Evolutionary conservation across 2,888 invertebrate genomes (phyloP), one percentile per base, ranked within the genome.

Genomic region (Leptarthrus brevirostris): DNA sequence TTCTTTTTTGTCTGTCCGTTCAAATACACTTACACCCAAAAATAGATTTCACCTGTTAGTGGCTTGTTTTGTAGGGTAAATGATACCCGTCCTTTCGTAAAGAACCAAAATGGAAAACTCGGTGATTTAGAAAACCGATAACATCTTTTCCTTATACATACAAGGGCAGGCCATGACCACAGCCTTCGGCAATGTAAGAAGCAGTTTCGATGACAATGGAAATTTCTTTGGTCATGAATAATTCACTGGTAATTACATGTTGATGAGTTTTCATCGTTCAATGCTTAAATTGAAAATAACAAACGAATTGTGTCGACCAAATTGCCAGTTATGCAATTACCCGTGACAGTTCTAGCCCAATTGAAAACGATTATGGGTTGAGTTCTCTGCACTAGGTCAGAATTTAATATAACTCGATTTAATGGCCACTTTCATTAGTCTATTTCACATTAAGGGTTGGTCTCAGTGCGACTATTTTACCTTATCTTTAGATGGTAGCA

Each of bases 31-130:
- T 20, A 16, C 22, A n/a, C 18, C 47, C 47, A 22, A 26, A 66
- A 66, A 66, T 66, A 66, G 47, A 44, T 66, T 47, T 47, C 64
- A 66, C 64, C 64, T 66, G 64, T 66, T 66, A 66, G 64, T 47
- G 64, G 47, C 64, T 66, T 66, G 44, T 47, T 66, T 66, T 64
- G 24, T 66, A 66, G 64, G 24, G 58, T 52, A 24, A 66, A 47
- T 10, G 64, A 47, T 66, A 66, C 16, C 64, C 10, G n/a, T n/a
- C 47, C 24, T 47, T 24, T 24, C 47, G 58, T 66, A 14, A 66
- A 66, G 64, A 26, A 24, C 8, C 64, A 22, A 14, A 66, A 47
- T 66, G 12, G 24, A 24, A 8, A 66, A 47, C 20, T 47, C 47
- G 26, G 34, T 58, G 40, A 58, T 58, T 58, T 58, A 6, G n/a